A percentile compares a stretch with the other conserved stretches of the same genome.
Conservation (phyloP, 2,113 vertebrate genomes). For the Oryctolagus cuniculus region DNA sequence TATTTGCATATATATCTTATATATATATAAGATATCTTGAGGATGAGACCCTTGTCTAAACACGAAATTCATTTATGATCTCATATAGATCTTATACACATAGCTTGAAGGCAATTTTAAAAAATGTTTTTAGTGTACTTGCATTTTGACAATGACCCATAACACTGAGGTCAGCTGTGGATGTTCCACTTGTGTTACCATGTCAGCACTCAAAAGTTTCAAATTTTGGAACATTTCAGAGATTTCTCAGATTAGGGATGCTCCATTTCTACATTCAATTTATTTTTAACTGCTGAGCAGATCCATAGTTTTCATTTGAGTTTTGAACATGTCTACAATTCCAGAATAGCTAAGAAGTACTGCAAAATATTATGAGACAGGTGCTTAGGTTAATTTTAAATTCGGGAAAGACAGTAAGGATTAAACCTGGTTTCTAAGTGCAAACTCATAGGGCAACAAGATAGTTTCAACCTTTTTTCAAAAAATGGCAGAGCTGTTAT, state of each 20-base stretch:
- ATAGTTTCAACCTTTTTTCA: background rate
- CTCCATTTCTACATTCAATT: background rate
- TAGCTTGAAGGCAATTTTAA: background rate
- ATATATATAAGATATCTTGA: background rate
- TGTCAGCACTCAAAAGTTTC: background rate
- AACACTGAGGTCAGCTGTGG: background rate
- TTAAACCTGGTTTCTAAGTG: conserved; percentile 10
- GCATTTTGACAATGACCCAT: background rate
- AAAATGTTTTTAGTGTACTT: background rate
- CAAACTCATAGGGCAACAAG: background rate
- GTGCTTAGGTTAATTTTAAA: background rate
- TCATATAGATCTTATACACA: background rate
- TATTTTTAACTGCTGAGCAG: background rate
- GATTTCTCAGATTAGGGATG: background rate
- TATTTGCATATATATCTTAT: background rate
- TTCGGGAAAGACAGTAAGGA: background rate
- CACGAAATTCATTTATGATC: background rate
- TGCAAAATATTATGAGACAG: background rate
- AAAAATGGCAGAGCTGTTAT: background rate
- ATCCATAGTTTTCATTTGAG: background rate
- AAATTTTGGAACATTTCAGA: background rate
- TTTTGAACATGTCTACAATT: background rate
- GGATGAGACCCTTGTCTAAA: background rate
- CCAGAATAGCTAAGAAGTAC: background rate
- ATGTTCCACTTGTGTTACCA: background rate